phyloP scores from a whole-genome alignment of 2,113 vertebrate species.

The Fulica atra region DNA sequence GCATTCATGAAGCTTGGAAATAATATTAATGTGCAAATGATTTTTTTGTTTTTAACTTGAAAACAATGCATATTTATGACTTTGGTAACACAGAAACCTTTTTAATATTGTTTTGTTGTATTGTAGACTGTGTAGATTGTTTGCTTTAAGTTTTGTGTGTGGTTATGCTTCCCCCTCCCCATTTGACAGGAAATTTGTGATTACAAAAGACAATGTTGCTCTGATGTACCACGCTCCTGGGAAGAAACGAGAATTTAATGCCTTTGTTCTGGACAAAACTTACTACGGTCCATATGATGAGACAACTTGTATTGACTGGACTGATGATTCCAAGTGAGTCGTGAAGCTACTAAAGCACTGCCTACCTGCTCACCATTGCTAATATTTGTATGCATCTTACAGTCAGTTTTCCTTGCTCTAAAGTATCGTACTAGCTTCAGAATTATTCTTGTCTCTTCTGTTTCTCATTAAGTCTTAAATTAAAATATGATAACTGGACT shows the following conservation, averaged over 20 bases:
- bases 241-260: constrained; percentile 90
- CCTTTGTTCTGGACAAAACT: constrained; percentile 93
- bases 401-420: background rate
- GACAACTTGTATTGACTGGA: constrained; percentile 97
- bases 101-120: background rate
- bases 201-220: constrained; percentile 91
- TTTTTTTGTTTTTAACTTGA: background rate
- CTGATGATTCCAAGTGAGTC: constrained; percentile 91
- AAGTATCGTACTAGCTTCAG: background rate
- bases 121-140: background rate
- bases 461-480: background rate
- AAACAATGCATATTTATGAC: background rate
- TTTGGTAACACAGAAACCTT: background rate
- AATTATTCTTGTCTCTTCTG: background rate
- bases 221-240: constrained; percentile 95
- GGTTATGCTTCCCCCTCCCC: rapidly evolving
- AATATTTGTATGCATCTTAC: rapidly evolving
- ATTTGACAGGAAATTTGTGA: constrained; percentile 85
- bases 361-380: background rate
- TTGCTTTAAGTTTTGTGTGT: background rate
- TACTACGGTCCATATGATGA: constrained; percentile 95
- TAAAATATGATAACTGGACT: background rate
- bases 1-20: background rate
- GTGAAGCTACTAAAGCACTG: background rate
- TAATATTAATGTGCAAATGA: background rate